Evolutionary conservation across 2,113 vertebrate species (phyloP).

Genomic region (Xiphias gladius): DNA sequence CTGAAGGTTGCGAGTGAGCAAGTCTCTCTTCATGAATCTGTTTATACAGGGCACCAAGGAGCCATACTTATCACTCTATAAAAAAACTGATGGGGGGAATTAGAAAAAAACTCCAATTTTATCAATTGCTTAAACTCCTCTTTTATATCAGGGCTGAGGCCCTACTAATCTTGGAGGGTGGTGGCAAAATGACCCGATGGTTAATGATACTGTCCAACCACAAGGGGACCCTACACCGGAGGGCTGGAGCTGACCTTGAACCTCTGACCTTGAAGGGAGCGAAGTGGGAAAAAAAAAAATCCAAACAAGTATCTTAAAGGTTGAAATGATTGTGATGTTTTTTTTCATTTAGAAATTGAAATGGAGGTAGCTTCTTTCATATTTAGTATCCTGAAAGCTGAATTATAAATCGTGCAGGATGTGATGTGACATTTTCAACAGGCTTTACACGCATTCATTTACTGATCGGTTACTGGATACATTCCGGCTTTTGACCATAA

Average conservation of each 20-base stretch:
- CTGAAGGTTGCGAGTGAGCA: neutral
- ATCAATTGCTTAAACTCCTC: neutral
- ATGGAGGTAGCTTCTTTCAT: neutral
- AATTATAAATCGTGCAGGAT: neutral
- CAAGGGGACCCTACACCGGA: neutral
- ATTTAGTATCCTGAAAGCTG: neutral
- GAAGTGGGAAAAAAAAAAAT: too few relatives aligned
- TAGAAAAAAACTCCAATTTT: neutral
- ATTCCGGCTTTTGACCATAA: neutral
- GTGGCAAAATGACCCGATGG: neutral
- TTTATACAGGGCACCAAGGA: neutral
- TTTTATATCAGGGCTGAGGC: neutral
- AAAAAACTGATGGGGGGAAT: neutral
- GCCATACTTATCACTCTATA: neutral
- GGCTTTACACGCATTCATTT: neutral
- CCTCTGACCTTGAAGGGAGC: neutral
- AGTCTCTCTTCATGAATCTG: neutral
- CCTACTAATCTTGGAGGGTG: neutral
- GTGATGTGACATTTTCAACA: neutral
- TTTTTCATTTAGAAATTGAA: neutral
- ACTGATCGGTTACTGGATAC: neutral
- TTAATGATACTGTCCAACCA: neutral
- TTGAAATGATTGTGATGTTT: neutral
- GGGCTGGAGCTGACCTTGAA: conserved; percentile 4
- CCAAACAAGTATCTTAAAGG: neutral